These are phyloP conservation scores for Eupithecia centaureata DNA, from an alignment of 2,888 invertebrate genomes.

Conservation along the genomic window DNA sequence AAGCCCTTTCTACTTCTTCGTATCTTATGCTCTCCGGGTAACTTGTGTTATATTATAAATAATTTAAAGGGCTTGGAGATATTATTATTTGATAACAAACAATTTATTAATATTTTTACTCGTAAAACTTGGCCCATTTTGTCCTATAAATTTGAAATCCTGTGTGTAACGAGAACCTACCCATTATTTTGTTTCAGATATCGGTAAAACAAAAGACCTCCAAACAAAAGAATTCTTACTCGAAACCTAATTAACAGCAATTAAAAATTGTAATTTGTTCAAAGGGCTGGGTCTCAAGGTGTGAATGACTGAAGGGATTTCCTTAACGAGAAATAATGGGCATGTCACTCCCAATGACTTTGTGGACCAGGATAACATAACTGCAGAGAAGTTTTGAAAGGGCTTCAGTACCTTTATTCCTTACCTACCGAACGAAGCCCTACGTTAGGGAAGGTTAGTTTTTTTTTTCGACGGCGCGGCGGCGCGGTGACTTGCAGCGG, in stretches of 20 bases:
- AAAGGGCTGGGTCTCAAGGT: constrained; percentile 57
- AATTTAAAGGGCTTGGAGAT: constrained; percentile 80
- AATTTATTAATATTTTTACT: constrained; percentile 40
- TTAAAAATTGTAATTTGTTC: constrained; percentile 60
- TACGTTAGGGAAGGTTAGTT: constrained; percentile 40
- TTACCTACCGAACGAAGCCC: constrained; percentile 40
- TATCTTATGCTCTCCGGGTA: constrained; percentile 73
- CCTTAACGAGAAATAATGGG: constrained; percentile 80
- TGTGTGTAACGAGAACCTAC: background rate
- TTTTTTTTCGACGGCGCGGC: constrained; percentile 4
- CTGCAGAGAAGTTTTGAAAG: constrained; percentile 52
- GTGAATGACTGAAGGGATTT: constrained; percentile 76
- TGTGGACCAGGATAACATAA: constrained; percentile 75
- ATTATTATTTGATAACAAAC: constrained; percentile 61
- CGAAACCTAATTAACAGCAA: constrained; percentile 59
- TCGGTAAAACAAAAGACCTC: constrained; percentile 33
- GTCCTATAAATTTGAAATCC: background rate
- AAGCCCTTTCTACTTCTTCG: constrained; percentile 74
- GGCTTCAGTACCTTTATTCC: constrained; percentile 45
- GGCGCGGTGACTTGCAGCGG: background rate
- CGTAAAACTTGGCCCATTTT: background rate
- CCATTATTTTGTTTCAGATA: constrained; percentile 15
- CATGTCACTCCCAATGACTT: constrained; percentile 86
- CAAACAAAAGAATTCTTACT: constrained; percentile 17
- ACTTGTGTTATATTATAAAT: constrained; percentile 84